These are phyloP conservation scores for Hydropsyche tenuis DNA, from an alignment of 1,140 invertebrate genomes.

Conservation along the genomic window DNA sequence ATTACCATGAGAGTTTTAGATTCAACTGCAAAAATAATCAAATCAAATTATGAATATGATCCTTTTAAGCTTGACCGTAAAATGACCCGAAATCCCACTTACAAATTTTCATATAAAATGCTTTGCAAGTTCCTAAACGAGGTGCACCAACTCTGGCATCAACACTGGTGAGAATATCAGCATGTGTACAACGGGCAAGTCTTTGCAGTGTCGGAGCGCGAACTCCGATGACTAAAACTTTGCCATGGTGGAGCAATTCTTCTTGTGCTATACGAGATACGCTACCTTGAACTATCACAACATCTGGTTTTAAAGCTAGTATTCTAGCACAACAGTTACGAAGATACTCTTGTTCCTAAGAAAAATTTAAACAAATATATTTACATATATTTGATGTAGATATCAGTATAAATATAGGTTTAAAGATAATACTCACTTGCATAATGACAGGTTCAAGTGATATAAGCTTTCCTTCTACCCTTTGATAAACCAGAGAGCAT, in stretches of 20 bases:
- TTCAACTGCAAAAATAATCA: slow-evolving; percentile 59
- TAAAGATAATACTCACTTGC: slow-evolving; percentile 66
- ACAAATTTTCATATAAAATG: slow-evolving; percentile 81
- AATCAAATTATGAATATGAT: slow-evolving; percentile 2
- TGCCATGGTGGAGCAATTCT: slow-evolving; percentile 76
- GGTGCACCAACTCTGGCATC: slow-evolving; percentile 86
- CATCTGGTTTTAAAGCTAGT: slow-evolving; percentile 79
- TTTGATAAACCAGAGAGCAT: slow-evolving; percentile 90
- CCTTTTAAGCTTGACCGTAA: slow-evolving; percentile 6
- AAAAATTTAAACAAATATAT: slow-evolving; percentile 39
- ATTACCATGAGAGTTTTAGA: slow-evolving; percentile 92
- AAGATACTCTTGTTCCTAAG: slow-evolving; percentile 87
- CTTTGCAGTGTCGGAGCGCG: slow-evolving; percentile 85
- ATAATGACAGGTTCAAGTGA: slow-evolving; percentile 90
- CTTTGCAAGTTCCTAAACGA: slow-evolving; percentile 84
- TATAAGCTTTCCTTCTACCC: slow-evolving; percentile 88
- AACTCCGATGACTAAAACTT: slow-evolving; percentile 89
- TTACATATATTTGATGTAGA: slow-evolving; percentile 9
- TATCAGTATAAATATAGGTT: slow-evolving; percentile 15
- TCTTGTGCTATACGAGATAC: slow-evolving; percentile 91
- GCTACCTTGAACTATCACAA: slow-evolving; percentile 89
- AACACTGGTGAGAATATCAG: slow-evolving; percentile 87
- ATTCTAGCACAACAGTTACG: slow-evolving; percentile 90
- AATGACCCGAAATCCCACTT: slow-evolving; percentile 48
- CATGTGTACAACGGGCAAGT: slow-evolving; percentile 81